A percentile compares a stretch with the other conserved stretches of the same genome.
phyloP scores from a whole-genome alignment of 2,888 invertebrate species.

The Amphipyra berbera region DNA sequence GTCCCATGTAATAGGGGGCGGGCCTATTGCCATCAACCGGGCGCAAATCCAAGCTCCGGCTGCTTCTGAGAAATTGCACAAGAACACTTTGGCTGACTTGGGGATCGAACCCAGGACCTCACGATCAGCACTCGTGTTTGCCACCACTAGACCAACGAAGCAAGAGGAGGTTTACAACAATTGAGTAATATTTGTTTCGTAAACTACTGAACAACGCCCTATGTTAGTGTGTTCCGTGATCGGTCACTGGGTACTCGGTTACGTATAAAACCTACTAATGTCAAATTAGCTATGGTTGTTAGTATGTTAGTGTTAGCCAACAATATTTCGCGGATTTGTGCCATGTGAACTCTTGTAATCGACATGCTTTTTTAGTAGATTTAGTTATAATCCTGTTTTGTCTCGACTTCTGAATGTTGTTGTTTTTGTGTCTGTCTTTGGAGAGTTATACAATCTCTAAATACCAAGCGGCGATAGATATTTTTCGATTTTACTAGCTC shows the following conservation, averaged over 20 bases:
- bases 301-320: slow-evolving; percentile 36
- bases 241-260: slow-evolving; percentile 52
- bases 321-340: slow-evolving; percentile 28
- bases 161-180: slow-evolving; percentile 31
- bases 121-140: too few relatives aligned
- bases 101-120: too few relatives aligned
- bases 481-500: too few relatives aligned
- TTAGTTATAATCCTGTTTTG: slow-evolving; percentile 1
- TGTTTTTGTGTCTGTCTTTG: neutral
- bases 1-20: too few relatives aligned
- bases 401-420: neutral
- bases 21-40: too few relatives aligned
- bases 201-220: slow-evolving; percentile 40
- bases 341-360: slow-evolving; percentile 48
- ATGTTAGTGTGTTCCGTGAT: slow-evolving; percentile 53
- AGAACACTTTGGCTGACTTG: too few relatives aligned
- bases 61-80: too few relatives aligned
- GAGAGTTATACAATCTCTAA: neutral
- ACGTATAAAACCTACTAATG: slow-evolving; percentile 49
- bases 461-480: too few relatives aligned
- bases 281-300: slow-evolving; percentile 47
- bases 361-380: neutral
- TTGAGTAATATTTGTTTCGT: slow-evolving; percentile 55
- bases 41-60: too few relatives aligned
- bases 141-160: too few relatives aligned